Conservation (phyloP, 2,888 invertebrate genomes). For the Meteorus colon region DNA sequence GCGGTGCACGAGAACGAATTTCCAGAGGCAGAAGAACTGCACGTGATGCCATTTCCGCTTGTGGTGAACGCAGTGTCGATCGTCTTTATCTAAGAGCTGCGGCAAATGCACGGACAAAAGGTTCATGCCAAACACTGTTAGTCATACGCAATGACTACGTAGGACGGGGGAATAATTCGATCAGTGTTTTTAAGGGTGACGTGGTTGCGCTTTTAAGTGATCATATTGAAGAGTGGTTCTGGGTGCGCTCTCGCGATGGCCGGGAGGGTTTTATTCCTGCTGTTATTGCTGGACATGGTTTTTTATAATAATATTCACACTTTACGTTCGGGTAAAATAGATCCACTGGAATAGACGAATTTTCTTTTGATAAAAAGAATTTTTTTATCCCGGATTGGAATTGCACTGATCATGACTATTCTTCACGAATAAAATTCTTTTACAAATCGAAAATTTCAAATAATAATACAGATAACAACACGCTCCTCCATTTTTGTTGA, state of each 20-base stretch:
- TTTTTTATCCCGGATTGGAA: too few species aligned
- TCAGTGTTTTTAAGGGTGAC: conserved; percentile 82
- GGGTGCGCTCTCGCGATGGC: conserved; percentile 82
- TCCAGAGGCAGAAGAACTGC: conserved; percentile 67
- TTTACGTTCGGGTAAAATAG: too few species aligned
- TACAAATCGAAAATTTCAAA: too few species aligned
- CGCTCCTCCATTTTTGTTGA: too few species aligned
- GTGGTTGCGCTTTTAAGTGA: conserved; percentile 82
- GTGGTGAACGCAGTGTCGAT: conserved; percentile 84
- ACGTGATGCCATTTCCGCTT: conserved; percentile 72
- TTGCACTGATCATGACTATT: too few species aligned
- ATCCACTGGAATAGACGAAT: too few species aligned
- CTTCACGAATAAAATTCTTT: too few species aligned
- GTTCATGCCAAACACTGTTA: conserved; percentile 80
- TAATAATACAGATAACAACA: too few species aligned
- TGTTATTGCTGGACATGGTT: conserved; percentile 85
- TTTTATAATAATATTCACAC: conserved; percentile 75
- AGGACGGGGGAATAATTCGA: conserved; percentile 76
- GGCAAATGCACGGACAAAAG: conserved; percentile 66
- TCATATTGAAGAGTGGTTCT: conserved; percentile 84
- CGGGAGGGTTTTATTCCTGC: conserved; percentile 86
- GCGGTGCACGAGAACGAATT: conserved; percentile 76
- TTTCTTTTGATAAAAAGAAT: too few species aligned
- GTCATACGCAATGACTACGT: conserved; percentile 82
- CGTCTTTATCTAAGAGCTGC: conserved; percentile 80